phyloP scores from a whole-genome alignment of 2,888 invertebrate genomes.

The Junonia oenone region DNA sequence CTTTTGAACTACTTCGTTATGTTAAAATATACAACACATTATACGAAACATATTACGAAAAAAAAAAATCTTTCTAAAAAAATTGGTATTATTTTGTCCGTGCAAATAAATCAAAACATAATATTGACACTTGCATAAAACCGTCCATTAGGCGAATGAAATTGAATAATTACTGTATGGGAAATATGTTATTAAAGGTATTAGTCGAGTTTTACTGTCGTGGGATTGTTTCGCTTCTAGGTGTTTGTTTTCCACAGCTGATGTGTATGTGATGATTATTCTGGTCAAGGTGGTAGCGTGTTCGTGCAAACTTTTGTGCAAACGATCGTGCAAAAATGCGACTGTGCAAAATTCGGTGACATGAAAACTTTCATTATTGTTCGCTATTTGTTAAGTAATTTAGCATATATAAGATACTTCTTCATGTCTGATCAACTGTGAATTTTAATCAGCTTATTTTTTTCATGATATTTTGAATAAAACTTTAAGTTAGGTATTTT shows the following conservation, averaged over 20 bases:
- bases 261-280: constrained; percentile 7
- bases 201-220: constrained; percentile 41
- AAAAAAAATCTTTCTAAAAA: background rate
- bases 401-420: too few relatives aligned
- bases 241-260: constrained; percentile 30
- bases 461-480: too few relatives aligned
- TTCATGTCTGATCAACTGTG: too few relatives aligned
- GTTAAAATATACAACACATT: background rate
- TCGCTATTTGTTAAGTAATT: too few relatives aligned
- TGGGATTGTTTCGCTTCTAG: constrained; percentile 37
- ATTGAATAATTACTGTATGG: constrained; percentile 46
- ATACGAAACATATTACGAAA: background rate
- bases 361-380: too few relatives aligned
- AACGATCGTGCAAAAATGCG: background rate
- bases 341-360: background rate
- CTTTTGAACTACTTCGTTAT: too few relatives aligned
- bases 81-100: background rate
- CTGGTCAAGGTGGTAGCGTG: background rate
- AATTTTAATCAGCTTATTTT: too few relatives aligned
- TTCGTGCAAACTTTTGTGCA: background rate
- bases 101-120: background rate
- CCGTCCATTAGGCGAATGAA: constrained; percentile 36
- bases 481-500: too few relatives aligned
- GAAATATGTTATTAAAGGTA: constrained; percentile 42
- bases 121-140: constrained; percentile 17